Base-by-base conservation (phyloP, 2,888 invertebrate genomes). In the Napeogenes inachia region DNA sequence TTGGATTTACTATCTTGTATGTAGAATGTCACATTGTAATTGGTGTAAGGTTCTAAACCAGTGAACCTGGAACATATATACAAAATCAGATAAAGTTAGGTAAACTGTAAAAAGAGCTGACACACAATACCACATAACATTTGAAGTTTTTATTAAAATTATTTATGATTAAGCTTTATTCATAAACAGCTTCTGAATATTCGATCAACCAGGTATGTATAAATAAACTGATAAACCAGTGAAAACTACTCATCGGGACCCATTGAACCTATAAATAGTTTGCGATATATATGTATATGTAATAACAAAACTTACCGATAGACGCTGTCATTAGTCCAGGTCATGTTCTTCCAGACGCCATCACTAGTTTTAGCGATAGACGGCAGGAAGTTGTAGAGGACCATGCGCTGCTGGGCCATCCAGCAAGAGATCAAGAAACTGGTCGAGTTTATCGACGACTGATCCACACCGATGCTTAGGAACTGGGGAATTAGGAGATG, bases 21-120 rank as follows among this genome's bases (percentile, higher is more conserved):
- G 79, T 94, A 96, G 58, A 96, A 94, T 0, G 96, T 96, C 64
- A 96, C 91, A 70, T 95, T 95, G 77, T 97, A 97, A n/a, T 90
- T 87, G 0, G 95, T 95, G 73, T 87, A 95, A 0, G 96, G 93
- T 65, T 92, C 87, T 56, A 97, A 84, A 59, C 92, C 80, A 0
- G 85, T 91, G 73, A 96, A 96, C 54, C 91, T 92, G 77, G 46
- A 63, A 68, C 6, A 59, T 47, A 35, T 1, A 35, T 2, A 4
- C 4, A 35, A 35, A 45, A n/a, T 10, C 32, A 53, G 33, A 50
- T 13, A 38, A 45, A 30, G 21, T 13, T 47, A 3, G 21, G 2
- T n/a, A 47, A n/a, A 47, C n/a, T n/a, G 0, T 21, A 21, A 21
- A 21, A 21, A 21, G 21, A 21, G 21, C 21, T 21, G 21, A 21